Evolutionary conservation across 1,140 invertebrate species (phyloP), one percentile per base, ranked within the genome.

Genomic region (Dolichoris vasculosae): DNA sequence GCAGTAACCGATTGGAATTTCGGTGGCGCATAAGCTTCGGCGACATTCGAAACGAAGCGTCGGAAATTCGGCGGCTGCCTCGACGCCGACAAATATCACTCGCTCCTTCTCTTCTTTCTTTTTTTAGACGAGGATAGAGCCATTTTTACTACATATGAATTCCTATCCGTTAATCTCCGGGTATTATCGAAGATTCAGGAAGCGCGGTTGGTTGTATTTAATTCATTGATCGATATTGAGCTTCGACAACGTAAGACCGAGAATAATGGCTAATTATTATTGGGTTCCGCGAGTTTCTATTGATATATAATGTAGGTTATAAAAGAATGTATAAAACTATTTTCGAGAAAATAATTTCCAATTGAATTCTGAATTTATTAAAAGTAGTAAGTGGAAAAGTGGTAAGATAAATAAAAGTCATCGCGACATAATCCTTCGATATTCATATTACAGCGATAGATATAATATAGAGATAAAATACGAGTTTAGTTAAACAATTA

Each of bases 61-160:
- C 30, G 40, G 30, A 64, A 69, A 69, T 82, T 64, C n/a, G 71
- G 59, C n/a, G 78, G 71, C 71, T 83, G 82, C 51, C 82, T 76
- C 55, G 48, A 82, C 82, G 82, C 71, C 69, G 82, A 83, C 17
- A 59, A n/a, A 83, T 64, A 83, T 76, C 82, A 83, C 82, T 76
- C 40, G 67, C 40, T 32, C 23, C 69, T 38, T 82, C 23, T n/a
- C 30, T 55, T 35, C 13, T 55, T 20, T 35, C 40, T 55, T 40
- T 78, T 23, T 48, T 0, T 48, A 17, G 67, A 20, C 3, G 64
- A 35, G n/a, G 17, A 23, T 13, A 40, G 20, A 13, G n/a, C 1
- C 30, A n/a, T 13, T 30, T 67, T 32, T 67, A 7, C 35, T 40
- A 6, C 40, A n/a, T 8, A 17, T 30, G 48, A 40, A 11, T 63